phyloP scores from a whole-genome alignment of 2,888 invertebrate genomes.

The Leptopilina myrica region DNA sequence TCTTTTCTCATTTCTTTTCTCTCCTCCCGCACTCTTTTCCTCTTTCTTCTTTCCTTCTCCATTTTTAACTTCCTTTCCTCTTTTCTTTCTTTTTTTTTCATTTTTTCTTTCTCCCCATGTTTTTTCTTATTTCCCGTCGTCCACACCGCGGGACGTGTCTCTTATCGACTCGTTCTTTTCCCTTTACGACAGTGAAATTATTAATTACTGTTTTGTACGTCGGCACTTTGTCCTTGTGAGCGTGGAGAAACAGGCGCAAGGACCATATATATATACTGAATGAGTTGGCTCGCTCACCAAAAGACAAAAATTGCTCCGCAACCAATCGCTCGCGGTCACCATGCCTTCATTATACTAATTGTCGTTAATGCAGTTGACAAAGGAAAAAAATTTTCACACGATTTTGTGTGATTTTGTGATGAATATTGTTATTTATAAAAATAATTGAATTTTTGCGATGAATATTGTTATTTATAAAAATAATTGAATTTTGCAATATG shows the following conservation, averaged over 20 bases:
- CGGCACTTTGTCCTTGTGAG: conserved; percentile 53
- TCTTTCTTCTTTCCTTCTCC: too few species aligned
- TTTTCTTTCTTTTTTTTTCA: background rate
- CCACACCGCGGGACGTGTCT: conserved; percentile 25
- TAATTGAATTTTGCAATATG: too few species aligned
- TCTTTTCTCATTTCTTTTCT: conserved; percentile 22
- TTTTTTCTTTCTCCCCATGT: too few species aligned
- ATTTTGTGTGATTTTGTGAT: too few species aligned
- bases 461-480: too few species aligned
- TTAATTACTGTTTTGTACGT: conserved; percentile 69
- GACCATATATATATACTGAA: background rate
- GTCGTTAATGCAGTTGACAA: conserved; percentile 22
- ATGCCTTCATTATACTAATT: conserved; percentile 38
- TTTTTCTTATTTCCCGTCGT: conserved; percentile 45
- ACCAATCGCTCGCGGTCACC: conserved; percentile 25
- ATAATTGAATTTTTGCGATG: too few species aligned
- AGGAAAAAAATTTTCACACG: background rate
- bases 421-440: too few species aligned
- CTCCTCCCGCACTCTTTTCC: too few species aligned
- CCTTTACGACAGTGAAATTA: conserved; percentile 68
- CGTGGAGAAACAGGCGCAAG: conserved; percentile 55
- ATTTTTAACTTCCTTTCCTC: background rate
- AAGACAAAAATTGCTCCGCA: conserved; percentile 24
- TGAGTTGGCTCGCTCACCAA: conserved; percentile 20
- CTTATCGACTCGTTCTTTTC: conserved; percentile 38